Evolutionary conservation across 2,888 invertebrate species (phyloP).

Genomic region (Drymonia ruficornis): DNA sequence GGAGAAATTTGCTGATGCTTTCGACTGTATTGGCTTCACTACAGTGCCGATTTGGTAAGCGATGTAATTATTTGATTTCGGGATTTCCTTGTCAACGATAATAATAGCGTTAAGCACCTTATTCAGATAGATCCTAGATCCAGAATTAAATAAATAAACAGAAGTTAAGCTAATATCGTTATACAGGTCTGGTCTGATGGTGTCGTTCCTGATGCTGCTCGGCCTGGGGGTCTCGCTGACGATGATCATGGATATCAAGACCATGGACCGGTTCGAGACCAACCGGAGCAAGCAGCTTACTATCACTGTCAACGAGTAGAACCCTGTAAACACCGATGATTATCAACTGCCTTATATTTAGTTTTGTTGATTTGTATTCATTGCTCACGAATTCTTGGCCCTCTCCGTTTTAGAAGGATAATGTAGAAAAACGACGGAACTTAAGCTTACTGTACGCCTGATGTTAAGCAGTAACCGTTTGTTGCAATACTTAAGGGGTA

Average conservation of each 20-base stretch:
- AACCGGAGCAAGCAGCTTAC: slow-evolving; percentile 97
- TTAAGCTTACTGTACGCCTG: too few relatives aligned
- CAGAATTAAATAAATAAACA: too few relatives aligned
- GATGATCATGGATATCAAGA: slow-evolving; percentile 96
- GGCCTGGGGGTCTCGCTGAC: slow-evolving; percentile 92
- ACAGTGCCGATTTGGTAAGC: slow-evolving; percentile 93
- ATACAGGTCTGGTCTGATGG: slow-evolving; percentile 91
- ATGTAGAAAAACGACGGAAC: too few relatives aligned
- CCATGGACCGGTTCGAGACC: slow-evolving; percentile 98
- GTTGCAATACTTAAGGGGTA: too few relatives aligned
- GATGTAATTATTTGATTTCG: slow-evolving; percentile 2
- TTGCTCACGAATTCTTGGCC: too few relatives aligned
- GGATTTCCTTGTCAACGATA: background rate
- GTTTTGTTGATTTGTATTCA: background rate
- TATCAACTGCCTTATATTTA: background rate
- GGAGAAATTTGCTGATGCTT: slow-evolving; percentile 88
- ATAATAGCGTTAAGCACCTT: too few relatives aligned
- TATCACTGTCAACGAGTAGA: slow-evolving; percentile 89
- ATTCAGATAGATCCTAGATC: too few relatives aligned
- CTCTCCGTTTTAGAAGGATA: too few relatives aligned
- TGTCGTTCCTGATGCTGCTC: slow-evolving; percentile 89
- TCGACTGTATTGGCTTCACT: slow-evolving; percentile 96
- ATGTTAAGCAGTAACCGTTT: too few relatives aligned
- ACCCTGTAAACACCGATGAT: background rate
- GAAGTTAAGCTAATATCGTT: too few relatives aligned